A percentile compares a stretch with the other conserved stretches of the same genome.
These are phyloP conservation scores for Pelodiscus sinensis DNA, from an alignment of 2,113 vertebrate genomes.

Conservation along the genomic window DNA sequence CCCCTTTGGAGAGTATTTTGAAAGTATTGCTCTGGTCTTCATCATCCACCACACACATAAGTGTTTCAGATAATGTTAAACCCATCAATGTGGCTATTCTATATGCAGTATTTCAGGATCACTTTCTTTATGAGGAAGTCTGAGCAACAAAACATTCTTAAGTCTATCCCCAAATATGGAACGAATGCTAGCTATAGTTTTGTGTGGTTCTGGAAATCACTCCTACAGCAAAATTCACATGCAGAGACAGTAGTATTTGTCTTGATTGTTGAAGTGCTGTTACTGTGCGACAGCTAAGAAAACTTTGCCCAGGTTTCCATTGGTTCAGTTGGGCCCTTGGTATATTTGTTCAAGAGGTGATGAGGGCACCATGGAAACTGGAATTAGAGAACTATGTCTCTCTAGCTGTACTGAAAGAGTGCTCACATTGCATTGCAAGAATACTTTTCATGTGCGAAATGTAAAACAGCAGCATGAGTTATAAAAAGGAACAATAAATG, in stretches of 20 bases:
- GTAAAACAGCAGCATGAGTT: not conserved
- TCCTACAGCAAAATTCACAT: not conserved
- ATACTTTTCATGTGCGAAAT: conserved; percentile 45
- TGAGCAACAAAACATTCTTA: not conserved
- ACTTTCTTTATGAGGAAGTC: not conserved
- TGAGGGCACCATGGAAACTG: not conserved
- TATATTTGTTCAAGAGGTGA: not conserved
- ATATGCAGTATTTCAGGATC: not conserved
- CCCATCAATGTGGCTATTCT: not conserved
- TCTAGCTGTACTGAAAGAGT: not conserved
- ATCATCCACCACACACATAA: not conserved
- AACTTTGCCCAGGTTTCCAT: not conserved
- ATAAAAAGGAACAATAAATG: not conserved
- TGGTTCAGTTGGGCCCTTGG: accelerated
- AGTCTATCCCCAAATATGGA: not conserved
- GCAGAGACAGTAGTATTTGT: conserved; percentile 2
- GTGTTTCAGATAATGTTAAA: not conserved
- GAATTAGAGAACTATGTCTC: not conserved
- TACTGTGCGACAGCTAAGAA: not conserved
- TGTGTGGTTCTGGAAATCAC: not conserved
- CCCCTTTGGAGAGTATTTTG: not conserved
- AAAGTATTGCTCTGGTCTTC: not conserved
- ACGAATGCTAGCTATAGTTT: not conserved
- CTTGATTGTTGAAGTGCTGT: not conserved
- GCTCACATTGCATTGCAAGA: not conserved